Percentiles rank a stretch among this genome's conserved stretches.
phyloP scores from a whole-genome alignment of 2,113 vertebrate genomes.

The Chroicocephalus ridibundus region DNA sequence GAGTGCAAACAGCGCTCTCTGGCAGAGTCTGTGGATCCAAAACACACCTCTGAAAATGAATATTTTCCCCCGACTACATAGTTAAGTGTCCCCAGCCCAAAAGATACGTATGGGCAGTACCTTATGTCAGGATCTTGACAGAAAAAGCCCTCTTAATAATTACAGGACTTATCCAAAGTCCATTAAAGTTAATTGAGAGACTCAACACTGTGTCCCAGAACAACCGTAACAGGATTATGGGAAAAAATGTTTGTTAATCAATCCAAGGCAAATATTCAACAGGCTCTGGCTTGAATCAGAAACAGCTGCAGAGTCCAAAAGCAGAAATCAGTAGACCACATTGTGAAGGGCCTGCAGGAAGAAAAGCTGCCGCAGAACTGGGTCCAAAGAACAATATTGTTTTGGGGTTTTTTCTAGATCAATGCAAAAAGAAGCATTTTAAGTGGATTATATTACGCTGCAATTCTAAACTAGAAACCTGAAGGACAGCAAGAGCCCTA shows the following conservation, averaged over 20 bases:
- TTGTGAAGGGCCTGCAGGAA: background rate
- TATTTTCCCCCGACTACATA: background rate
- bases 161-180: background rate
- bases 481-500: background rate
- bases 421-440: background rate
- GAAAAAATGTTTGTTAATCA: background rate
- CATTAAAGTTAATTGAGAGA: conserved; percentile 3
- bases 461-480: background rate
- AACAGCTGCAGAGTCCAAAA: background rate
- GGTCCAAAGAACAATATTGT: background rate
- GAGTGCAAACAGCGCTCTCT: background rate
- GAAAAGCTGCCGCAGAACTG: background rate
- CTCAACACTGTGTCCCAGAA: background rate
- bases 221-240: background rate
- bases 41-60: background rate
- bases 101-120: background rate
- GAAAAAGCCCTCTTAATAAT: background rate
- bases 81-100: background rate
- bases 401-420: background rate
- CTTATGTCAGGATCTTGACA: background rate
- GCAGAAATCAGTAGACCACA: background rate
- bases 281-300: background rate
- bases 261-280: conserved; percentile 5
- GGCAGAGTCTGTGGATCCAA: background rate
- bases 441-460: background rate